phyloP scores from a whole-genome alignment of 2,888 invertebrate species.

The Stegana nigrithorax region DNA sequence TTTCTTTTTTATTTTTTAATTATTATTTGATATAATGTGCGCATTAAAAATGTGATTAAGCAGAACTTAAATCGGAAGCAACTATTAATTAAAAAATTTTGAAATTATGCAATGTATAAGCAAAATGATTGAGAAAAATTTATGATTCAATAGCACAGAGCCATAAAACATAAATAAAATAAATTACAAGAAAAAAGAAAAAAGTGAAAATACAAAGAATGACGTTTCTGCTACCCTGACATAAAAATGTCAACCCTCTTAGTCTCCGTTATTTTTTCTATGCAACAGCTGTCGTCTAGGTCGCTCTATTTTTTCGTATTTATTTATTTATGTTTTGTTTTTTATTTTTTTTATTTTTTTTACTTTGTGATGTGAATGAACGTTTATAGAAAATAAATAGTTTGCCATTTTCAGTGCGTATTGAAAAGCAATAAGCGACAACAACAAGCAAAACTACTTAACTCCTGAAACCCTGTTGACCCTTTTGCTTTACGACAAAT shows the following conservation, averaged over 20 bases:
- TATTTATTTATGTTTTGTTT: background rate
- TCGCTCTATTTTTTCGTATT: background rate
- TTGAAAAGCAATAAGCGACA: background rate
- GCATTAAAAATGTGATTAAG: too few relatives aligned
- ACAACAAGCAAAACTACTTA: background rate
- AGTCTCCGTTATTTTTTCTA: background rate
- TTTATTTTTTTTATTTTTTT: too few relatives aligned
- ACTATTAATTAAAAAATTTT: background rate
- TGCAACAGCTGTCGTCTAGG: background rate
- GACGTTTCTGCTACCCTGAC: too few relatives aligned
- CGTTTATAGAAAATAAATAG: background rate
- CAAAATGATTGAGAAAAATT: background rate
- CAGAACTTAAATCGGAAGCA: background rate
- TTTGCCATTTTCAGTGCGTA: slow-evolving; percentile 1
- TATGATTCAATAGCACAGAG: background rate
- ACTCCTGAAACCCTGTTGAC: background rate
- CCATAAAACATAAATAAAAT: background rate
- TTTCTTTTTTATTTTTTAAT: too few relatives aligned
- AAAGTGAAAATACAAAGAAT: background rate
- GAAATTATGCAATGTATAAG: too few relatives aligned
- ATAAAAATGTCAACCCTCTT: too few relatives aligned
- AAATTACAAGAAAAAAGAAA: background rate
- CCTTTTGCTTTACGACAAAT: slow-evolving; percentile 1
- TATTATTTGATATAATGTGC: too few relatives aligned
- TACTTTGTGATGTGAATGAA: too few relatives aligned